These are phyloP conservation scores for Dione juno DNA, from an alignment of 2,888 invertebrate genomes.

Conservation along the genomic window DNA sequence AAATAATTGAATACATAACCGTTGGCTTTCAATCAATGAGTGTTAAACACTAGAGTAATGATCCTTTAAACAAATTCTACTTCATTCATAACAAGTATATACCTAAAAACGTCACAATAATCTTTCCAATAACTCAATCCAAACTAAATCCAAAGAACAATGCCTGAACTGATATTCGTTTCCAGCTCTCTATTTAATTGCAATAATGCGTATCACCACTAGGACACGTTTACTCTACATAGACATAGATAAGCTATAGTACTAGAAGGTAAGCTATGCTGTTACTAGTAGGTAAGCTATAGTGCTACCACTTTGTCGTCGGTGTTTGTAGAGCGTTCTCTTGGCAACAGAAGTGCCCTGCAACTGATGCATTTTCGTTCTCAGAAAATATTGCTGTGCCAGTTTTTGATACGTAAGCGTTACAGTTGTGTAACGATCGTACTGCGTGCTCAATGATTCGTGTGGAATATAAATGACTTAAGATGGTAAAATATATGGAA, in stretches of 20 bases:
- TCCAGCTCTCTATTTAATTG: conserved; percentile 50
- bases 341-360: conserved; percentile 37
- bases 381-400: conserved; percentile 36
- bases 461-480: conserved; percentile 4
- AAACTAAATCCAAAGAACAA: not conserved
- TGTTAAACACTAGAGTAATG: no score
- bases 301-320: conserved; percentile 20
- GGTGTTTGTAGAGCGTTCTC: conserved; percentile 33
- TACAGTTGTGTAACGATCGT: not conserved
- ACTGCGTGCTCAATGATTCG: conserved; percentile 16
- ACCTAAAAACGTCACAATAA: no score
- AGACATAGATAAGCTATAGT: conserved; percentile 7
- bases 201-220: conserved; percentile 48
- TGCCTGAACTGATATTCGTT: not conserved
- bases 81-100: no score
- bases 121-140: not conserved
- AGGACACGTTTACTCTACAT: conserved; percentile 43
- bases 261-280: not conserved
- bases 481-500: not conserved
- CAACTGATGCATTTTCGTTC: conserved; percentile 39
- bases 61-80: no score
- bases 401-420: conserved; percentile 32
- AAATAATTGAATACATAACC: no score
- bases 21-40: no score
- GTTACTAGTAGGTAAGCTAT: not conserved